Base-by-base conservation (phyloP, 1,140 invertebrate genomes). In the Lethrus apterus region DNA sequence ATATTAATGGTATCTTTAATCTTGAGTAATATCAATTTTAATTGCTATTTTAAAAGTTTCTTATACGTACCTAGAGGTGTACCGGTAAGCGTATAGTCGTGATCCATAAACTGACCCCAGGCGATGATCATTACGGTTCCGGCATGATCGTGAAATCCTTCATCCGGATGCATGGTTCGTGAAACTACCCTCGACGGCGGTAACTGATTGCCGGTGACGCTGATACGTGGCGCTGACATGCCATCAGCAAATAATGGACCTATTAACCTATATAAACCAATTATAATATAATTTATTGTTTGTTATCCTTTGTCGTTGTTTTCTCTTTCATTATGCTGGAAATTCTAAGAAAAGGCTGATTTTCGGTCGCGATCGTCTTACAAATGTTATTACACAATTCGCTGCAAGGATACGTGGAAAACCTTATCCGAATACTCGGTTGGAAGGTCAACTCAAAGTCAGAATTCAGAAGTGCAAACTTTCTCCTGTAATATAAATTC, bases 101-200 rank as follows among this genome's bases (percentile, higher is more conserved):
- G 91, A 66, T 93, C 91, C 78, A 93, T 89, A 66, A 93, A 92
- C 70, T 94, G 91, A 56, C 89, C 90, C 89, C 89, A 93, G 40
- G 89, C 88, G 47, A 93, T 90, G 30, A 93, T 78, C 83, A 93
- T 89, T 49, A 92, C 86, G 9, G 89, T 93, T 32, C 89, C 87
- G n/a, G 89, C 89, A 63, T 93, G 89, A 66, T 93, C 89, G 59
- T 93, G 89, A 71, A 81, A 90, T 18, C 88, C 89, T 51, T 92
- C 86, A 57, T 93, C 90, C 3, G 88, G 84, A 66, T 94, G 90
- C 75, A 93, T 86, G 3, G 86, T 89, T 11, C 87, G 75, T 1
- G 89, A 93, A 2, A 94, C 87, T 14, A 91, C 73, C 32, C 91
- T 74, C 0, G 89, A 83, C 31, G 83, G 71, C 1, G 91, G 91